Evolutionary conservation across 2,797 vertebrate genomes (phyloP).

Genomic region (Pipistrellus kuhlii): DNA sequence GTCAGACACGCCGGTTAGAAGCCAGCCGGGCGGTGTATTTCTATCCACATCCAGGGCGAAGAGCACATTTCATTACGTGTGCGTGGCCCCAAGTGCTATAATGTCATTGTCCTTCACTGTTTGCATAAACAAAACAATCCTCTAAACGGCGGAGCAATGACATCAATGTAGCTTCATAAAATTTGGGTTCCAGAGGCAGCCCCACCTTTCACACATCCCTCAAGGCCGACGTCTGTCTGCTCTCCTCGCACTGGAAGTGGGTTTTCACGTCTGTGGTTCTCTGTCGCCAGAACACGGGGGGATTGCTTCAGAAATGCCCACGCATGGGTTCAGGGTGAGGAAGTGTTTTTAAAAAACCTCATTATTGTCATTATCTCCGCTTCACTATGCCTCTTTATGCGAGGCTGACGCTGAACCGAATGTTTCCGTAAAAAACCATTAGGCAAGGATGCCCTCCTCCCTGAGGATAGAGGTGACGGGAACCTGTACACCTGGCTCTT

Average conservation of each 20-base stretch:
- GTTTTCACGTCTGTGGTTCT: no score
- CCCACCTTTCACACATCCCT: neutral
- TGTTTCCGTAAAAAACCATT: no score
- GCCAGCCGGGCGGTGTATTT: neutral
- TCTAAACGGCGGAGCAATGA: neutral
- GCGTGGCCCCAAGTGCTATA: neutral
- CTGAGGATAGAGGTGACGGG: no score
- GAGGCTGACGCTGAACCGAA: no score
- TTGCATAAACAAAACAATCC: constrained; percentile 11
- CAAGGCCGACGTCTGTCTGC: neutral
- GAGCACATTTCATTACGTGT: neutral
- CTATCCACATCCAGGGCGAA: neutral
- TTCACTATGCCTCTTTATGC: no score
- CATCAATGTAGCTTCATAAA: constrained; percentile 45
- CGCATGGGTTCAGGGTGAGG: no score
- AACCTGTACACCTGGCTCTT: no score
- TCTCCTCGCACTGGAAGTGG: neutral
- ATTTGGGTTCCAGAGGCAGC: neutral
- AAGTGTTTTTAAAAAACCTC: no score
- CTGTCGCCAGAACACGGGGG: no score
- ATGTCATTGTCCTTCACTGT: neutral
- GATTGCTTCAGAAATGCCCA: no score
- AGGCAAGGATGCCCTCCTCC: no score
- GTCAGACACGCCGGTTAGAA: neutral
- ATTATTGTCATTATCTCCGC: no score